Conservation (phyloP, 2,888 invertebrate species). For the Oligia strigilis region DNA sequence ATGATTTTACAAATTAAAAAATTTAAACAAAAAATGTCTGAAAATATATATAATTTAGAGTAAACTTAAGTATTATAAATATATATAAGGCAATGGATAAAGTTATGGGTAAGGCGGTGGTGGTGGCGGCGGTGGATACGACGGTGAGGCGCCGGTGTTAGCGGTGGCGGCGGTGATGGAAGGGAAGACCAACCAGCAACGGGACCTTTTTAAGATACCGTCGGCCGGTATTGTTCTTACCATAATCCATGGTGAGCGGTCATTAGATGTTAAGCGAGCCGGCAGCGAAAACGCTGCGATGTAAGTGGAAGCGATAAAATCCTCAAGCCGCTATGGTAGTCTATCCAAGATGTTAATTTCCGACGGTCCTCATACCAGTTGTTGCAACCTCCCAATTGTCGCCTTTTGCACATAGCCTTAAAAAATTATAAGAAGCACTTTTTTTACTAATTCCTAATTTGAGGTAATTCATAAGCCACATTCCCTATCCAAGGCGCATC, state of each 20-base stretch:
- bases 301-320: neutral
- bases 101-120: slow-evolving; percentile 2
- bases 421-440: slow-evolving; percentile 8
- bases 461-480: slow-evolving; percentile 27
- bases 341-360: slow-evolving; percentile 29
- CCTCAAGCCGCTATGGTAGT: slow-evolving; percentile 24
- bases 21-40: neutral
- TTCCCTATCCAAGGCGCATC: slow-evolving; percentile 7
- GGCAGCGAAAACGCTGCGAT: neutral
- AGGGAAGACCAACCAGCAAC: slow-evolving; percentile 4
- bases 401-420: slow-evolving; percentile 20
- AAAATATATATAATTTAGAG: neutral
- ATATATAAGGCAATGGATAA: slow-evolving; percentile 11
- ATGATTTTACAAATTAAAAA: neutral
- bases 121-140: too few relatives aligned
- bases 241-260: slow-evolving; percentile 5
- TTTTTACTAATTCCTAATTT: slow-evolving; percentile 24
- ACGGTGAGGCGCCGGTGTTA: too few relatives aligned
- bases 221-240: slow-evolving; percentile 16
- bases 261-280: slow-evolving; percentile 30
- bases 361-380: slow-evolving; percentile 21
- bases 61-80: neutral
- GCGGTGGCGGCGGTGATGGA: neutral
- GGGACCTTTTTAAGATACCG: slow-evolving; percentile 15
- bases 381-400: slow-evolving; percentile 6